A percentile compares a stretch with the other conserved stretches of the same genome.
Evolutionary conservation across 2,888 invertebrate genomes (phyloP).

Genomic region (Andrena flavipes): DNA sequence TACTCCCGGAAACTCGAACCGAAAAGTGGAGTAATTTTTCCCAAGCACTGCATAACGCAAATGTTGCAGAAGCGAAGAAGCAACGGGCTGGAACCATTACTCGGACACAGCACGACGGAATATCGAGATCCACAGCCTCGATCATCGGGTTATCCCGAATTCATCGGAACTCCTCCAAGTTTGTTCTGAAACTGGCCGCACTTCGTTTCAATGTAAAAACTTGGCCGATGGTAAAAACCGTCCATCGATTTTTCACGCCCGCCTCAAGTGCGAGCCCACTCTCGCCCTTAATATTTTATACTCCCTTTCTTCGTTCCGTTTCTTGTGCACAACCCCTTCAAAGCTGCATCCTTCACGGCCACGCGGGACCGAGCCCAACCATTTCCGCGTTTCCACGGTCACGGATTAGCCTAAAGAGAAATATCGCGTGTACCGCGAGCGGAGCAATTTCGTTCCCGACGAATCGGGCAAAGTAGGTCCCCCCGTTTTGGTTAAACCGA

Average conservation of each 20-base stretch:
- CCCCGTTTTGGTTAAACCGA: slow-evolving; percentile 18
- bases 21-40: slow-evolving; percentile 1
- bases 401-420: slow-evolving; percentile 14
- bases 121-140: not conserved
- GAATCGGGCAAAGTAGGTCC: slow-evolving; percentile 22
- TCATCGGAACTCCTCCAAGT: slow-evolving; percentile 25
- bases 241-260: slow-evolving; percentile 36
- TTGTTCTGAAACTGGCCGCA: slow-evolving; percentile 15
- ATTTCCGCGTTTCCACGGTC: not conserved
- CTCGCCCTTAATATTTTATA: not conserved
- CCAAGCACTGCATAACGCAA: not conserved
- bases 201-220: slow-evolving; percentile 32
- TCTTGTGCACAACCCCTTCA: slow-evolving; percentile 1
- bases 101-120: not conserved
- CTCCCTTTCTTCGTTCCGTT: slow-evolving; percentile 4
- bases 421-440: slow-evolving; percentile 6
- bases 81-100: not conserved
- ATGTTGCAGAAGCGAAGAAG: not conserved
- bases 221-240: slow-evolving; percentile 1
- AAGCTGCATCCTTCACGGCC: not conserved
- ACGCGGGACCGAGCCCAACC: not conserved
- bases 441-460: slow-evolving; percentile 15
- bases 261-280: not conserved
- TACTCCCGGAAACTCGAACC: not conserved
- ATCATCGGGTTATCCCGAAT: slow-evolving; percentile 36